phyloP scores from a whole-genome alignment of 2,888 invertebrate genomes.

The Isoperla grammatica region DNA sequence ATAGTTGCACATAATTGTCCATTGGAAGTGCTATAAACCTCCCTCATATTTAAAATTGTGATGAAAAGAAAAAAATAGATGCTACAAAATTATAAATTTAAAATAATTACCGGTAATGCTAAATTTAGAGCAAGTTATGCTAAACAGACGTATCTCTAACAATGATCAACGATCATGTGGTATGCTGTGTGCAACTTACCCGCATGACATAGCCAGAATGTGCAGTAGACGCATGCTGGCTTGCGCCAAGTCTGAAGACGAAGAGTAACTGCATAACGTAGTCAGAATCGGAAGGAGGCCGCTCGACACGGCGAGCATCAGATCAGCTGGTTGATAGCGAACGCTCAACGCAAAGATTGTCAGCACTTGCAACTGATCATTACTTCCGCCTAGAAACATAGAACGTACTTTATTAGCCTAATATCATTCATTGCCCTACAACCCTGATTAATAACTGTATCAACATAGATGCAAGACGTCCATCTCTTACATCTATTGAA shows the following conservation, averaged over 20 bases:
- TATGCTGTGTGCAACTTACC: slow-evolving; percentile 40
- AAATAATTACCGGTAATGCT: too few species aligned
- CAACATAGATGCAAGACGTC: too few species aligned
- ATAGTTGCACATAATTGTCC: too few species aligned
- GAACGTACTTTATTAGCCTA: background rate
- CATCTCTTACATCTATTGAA: too few species aligned
- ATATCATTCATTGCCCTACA: background rate
- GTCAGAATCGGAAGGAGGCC: slow-evolving; percentile 48
- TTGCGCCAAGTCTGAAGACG: slow-evolving; percentile 40
- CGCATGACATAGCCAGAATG: slow-evolving; percentile 51
- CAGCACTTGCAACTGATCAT: slow-evolving; percentile 46
- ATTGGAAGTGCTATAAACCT: too few species aligned
- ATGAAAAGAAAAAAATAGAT: too few species aligned
- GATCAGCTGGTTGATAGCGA: slow-evolving; percentile 50
- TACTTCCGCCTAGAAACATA: background rate
- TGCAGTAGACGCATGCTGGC: slow-evolving; percentile 51
- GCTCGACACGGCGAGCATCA: slow-evolving; percentile 52
- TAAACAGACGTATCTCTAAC: too few species aligned
- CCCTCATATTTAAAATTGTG: too few species aligned
- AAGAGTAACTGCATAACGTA: slow-evolving; percentile 38
- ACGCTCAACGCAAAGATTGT: slow-evolving; percentile 53
- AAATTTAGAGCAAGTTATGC: too few species aligned
- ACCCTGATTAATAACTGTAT: too few species aligned
- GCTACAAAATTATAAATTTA: too few species aligned
- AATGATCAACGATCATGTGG: too few species aligned